Evolutionary conservation across 2,797 vertebrate species (phyloP), one percentile per base, ranked within the genome.

Genomic region (Buceros bicornis): DNA sequence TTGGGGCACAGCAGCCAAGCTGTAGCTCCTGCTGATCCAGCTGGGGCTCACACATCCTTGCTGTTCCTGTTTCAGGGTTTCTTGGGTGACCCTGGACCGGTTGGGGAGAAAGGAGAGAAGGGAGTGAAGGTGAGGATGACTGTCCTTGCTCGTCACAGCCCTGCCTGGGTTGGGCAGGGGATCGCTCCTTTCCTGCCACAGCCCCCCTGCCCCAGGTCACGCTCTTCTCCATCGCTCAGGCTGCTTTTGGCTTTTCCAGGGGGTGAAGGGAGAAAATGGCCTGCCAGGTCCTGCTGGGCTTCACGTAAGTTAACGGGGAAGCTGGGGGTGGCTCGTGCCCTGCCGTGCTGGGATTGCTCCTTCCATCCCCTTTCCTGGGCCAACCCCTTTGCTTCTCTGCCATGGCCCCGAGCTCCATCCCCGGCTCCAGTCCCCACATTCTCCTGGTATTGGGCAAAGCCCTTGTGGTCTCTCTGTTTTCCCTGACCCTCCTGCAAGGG

Each of bases 91-190:
- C 98, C 94, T 16, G 99, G 99, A 67, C 95, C 92, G 0, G 88
- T 4, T 87, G 99, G 99, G 20, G 98, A 98, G 50, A 83, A 89
- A 93, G 99, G 99, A 64, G 97, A 98, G 94, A 98, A 98, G 85
- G 99, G 99, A 83, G 87, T 92, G 56, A 99, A 99, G 98, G 99
- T 99, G 98, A 96, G 90, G 83, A 43, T 56, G 64, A 22, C 40
- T 69, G 26, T 47, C 43, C 37, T 11, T 61, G 83, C 5, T 29
- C 74, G 16, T 56, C 1, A 0, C 43, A 66, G 81, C 73, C 74
- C 76, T 65, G 42, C 28, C 77, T 10, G 70, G 24, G 7, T 20
- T 0, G 0, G 50, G 25, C 69, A 56, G 54, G 62, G 43, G 81
- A 5, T 21, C 40, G 33, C 14, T 71, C 53, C 71, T 7, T 25